A percentile compares a stretch with the other conserved stretches of the same genome.
These are phyloP conservation scores for Macrosiphum euphorbiae DNA, from an alignment of 2,888 invertebrate genomes.

Conservation along the genomic window DNA sequence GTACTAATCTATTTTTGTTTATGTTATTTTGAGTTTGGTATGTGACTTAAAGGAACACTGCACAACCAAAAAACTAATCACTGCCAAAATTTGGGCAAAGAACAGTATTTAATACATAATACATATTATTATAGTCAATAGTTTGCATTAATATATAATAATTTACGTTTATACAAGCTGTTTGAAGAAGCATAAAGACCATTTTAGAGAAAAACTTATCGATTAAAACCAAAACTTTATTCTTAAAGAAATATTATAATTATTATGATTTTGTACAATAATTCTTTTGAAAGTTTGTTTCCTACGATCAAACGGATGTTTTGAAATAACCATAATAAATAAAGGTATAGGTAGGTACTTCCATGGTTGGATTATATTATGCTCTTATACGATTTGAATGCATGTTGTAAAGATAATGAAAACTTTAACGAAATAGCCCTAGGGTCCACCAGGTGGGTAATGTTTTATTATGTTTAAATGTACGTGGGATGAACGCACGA, in stretches of 20 bases:
- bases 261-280: neutral
- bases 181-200: neutral
- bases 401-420: neutral
- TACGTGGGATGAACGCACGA: slow-evolving; percentile 3
- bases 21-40: neutral
- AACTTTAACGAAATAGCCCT: slow-evolving; percentile 7
- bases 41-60: neutral
- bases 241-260: neutral
- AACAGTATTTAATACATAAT: neutral
- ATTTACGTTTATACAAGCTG: neutral
- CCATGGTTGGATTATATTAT: neutral
- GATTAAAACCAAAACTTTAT: neutral
- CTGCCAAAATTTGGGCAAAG: neutral
- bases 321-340: neutral
- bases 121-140: neutral
- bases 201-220: neutral
- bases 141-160: neutral
- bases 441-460: neutral
- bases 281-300: neutral
- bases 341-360: neutral
- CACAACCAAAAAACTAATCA: neutral
- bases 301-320: neutral
- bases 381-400: neutral
- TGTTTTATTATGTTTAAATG: slow-evolving; percentile 15
- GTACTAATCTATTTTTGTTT: neutral